Evolutionary conservation across 2,888 invertebrate species (phyloP), one percentile per base, ranked within the genome.

Genomic region (Tachina lurida): DNA sequence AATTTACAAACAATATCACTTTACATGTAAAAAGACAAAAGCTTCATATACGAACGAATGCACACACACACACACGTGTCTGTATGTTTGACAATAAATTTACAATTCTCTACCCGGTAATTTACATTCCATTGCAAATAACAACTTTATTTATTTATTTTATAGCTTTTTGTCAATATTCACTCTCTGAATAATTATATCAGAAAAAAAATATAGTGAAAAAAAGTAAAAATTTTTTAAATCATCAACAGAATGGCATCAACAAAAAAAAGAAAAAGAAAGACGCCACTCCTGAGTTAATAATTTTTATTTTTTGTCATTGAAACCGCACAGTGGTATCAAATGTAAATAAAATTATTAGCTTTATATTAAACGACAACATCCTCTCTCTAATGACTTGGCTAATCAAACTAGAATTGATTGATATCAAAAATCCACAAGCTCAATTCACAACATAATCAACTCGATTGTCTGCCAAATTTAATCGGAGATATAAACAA

Each of bases 121-220:
- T 86, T 86, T 86, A 86, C 86, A 86, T 86, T 86, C 86, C 86
- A 83, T 67, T 76, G 86, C 76, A 73, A 79, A 79, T 65, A 82
- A 83, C 83, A 79, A 65, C 52, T 71, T 74, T 56, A 73, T 73
- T 75, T 77, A 54, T 76, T 56, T 78, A 77, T 60, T 77, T 77
- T 49, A 10, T 31, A 49, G 67, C 56, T 75, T 76, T 73, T 77
- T 68, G 58, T 82, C 70, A 78, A 80, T 86, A 74, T 83, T 83
- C 76, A 76, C 78, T 83, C 79, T 83, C 75, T 76, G 73, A 73
- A 83, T 86, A 86, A 86, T 86, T 83, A 71, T 74, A 83, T 79
- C 62, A 79, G 39, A 74, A 83, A 74, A n/a, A n/a, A 63, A 31
- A 56, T 43, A 41, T 52, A 58, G 13, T 13, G 15, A 78, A 49